Conservation (phyloP, 2,888 invertebrate species). For the Drosophila tanythrix region DNA sequence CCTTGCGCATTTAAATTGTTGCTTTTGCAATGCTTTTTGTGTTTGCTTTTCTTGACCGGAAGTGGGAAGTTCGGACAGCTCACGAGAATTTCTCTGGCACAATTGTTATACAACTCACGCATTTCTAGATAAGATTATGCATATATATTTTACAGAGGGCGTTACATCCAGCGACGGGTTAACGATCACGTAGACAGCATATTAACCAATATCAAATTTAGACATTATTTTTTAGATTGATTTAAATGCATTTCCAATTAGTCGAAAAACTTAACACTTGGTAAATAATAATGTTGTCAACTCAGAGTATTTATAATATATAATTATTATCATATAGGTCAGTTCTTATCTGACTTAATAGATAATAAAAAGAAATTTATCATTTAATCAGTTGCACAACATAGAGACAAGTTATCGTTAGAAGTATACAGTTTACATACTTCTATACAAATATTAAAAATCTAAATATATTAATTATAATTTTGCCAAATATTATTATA, state of each 20-base stretch:
- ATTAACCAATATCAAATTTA: background rate
- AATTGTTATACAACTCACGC: slow-evolving; percentile 46
- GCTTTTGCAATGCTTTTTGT: background rate
- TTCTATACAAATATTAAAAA: background rate
- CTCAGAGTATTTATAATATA: background rate
- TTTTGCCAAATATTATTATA: background rate
- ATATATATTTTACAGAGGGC: slow-evolving; percentile 33
- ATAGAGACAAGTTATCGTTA: background rate
- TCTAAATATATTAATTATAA: background rate
- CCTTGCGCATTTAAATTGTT: slow-evolving; percentile 6
- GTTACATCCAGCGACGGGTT: slow-evolving; percentile 29
- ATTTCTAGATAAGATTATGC: slow-evolving; percentile 35
- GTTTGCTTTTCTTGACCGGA: slow-evolving; percentile 5
- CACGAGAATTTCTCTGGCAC: slow-evolving; percentile 14
- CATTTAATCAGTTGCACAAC: background rate
- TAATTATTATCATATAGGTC: slow-evolving; percentile 46
- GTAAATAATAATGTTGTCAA: background rate
- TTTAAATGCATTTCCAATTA: background rate
- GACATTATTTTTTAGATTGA: background rate
- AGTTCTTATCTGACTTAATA: slow-evolving; percentile 39
- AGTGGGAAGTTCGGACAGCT: background rate
- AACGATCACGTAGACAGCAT: slow-evolving; percentile 58
- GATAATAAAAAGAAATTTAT: slow-evolving; percentile 2
- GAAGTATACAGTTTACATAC: background rate
- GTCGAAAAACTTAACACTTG: background rate